Evolutionary conservation across 2,888 invertebrate species (phyloP).

Genomic region (Sarcophaga carnaria): DNA sequence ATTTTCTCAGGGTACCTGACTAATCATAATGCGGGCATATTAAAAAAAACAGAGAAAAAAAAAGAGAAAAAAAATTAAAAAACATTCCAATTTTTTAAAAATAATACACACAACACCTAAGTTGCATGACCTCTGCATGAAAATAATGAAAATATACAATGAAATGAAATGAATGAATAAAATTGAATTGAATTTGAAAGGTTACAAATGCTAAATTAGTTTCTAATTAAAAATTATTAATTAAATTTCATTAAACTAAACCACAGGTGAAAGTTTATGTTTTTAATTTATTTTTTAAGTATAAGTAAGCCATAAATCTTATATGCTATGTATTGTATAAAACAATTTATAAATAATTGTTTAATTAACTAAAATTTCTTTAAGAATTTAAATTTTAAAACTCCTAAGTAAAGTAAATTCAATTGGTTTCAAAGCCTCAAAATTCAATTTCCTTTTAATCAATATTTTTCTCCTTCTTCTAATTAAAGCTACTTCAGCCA

Average conservation of each 20-base stretch:
- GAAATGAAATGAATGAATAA: conserved; percentile 5
- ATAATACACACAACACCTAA: not conserved
- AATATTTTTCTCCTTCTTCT: not conserved
- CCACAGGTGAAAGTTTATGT: conserved; percentile 36
- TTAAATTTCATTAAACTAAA: conserved; percentile 42
- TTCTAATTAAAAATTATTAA: conserved; percentile 59
- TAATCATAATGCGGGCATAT: conserved; percentile 12
- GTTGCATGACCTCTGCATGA: conserved; percentile 9
- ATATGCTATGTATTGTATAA: too few relatives aligned
- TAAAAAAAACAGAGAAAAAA: not conserved
- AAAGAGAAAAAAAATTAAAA: too few relatives aligned
- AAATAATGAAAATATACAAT: not conserved
- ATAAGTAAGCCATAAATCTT: conserved; percentile 12
- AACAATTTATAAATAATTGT: too few relatives aligned
- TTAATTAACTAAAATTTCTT: not conserved
- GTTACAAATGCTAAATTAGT: conserved; percentile 44
- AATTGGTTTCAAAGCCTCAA: not conserved
- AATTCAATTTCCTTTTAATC: not conserved
- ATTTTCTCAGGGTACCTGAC: conserved; percentile 21
- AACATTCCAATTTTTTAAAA: not conserved
- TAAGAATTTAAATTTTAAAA: not conserved
- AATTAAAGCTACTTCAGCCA: not conserved
- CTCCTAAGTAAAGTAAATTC: not conserved
- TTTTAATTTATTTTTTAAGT: not conserved
- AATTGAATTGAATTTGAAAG: conserved; percentile 45